Percentiles rank a stretch among this genome's conserved stretches.
Evolutionary conservation across 2,113 vertebrate genomes (phyloP).

Genomic region (Melozone crissalis): DNA sequence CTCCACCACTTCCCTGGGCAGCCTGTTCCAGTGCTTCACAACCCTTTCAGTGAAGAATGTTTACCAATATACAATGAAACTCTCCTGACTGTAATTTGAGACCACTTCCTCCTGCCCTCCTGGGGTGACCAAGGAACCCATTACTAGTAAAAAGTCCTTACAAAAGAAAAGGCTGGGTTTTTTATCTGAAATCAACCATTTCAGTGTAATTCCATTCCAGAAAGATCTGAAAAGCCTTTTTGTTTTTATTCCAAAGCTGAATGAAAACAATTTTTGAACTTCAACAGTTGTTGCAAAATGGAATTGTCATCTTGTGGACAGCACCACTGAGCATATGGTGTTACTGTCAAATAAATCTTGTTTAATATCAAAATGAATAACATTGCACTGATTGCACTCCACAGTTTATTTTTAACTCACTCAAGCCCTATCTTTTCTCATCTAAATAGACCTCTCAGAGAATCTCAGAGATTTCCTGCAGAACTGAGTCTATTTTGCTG

Average conservation of each 20-base stretch:
- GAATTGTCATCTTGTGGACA: constrained; percentile 59
- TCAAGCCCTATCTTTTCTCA: constrained; percentile 39
- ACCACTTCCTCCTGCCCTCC: neutral
- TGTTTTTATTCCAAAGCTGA: constrained; percentile 49
- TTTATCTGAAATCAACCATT: constrained; percentile 39
- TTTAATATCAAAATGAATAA: constrained; percentile 52
- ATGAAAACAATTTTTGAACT: constrained; percentile 60
- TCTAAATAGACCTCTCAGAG: constrained; percentile 11
- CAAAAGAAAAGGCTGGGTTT: neutral
- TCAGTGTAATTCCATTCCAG: neutral
- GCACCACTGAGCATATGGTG: constrained; percentile 49
- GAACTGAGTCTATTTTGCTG: neutral
- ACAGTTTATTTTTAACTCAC: constrained; percentile 22
- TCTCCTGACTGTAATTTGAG: neutral
- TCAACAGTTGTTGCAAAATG: constrained; percentile 55
- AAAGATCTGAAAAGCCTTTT: constrained; percentile 50
- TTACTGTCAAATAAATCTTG: constrained; percentile 58
- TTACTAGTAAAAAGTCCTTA: neutral
- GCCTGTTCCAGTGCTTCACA: neutral
- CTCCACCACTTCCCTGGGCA: neutral
- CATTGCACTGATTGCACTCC: neutral
- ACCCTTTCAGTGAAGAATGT: neutral
- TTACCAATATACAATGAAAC: neutral
- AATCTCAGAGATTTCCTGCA: neutral
- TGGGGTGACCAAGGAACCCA: neutral